Conservation (phyloP, 2,797 vertebrate species). For the Odontamblyopus lacepedii region DNA sequence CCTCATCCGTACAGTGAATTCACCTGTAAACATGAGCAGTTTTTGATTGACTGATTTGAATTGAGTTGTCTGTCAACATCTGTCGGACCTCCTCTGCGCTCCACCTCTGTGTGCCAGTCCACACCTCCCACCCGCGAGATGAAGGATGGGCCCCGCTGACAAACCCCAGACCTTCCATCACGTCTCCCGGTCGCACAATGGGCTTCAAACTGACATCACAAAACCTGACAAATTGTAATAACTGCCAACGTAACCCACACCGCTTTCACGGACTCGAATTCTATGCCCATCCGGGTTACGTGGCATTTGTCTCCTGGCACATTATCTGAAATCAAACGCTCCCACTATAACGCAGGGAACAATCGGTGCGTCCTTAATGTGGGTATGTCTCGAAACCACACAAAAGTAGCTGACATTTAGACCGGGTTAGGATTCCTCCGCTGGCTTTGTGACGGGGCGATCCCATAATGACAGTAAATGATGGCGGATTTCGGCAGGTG, state of each 20-base stretch:
- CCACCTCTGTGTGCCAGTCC: conserved; percentile 14
- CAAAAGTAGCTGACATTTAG: conserved; percentile 84
- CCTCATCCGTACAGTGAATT: no score
- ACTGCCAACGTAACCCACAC: conserved; percentile 76
- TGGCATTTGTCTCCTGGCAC: conserved; percentile 77
- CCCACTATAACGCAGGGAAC: conserved; percentile 74
- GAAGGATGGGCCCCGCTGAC: conserved; percentile 56
- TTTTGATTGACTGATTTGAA: not conserved
- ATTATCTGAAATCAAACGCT: conserved; percentile 85
- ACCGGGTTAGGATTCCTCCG: conserved; percentile 74
- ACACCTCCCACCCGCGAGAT: conserved; percentile 15
- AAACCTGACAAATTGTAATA: conserved; percentile 81
- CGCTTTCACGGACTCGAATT: conserved; percentile 69
- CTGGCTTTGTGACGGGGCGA: conserved; percentile 75
- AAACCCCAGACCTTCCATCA: conserved; percentile 62
- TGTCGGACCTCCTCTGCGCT: not conserved
- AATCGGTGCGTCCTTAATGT: conserved; percentile 75
- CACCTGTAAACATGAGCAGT: no score
- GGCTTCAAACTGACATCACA: conserved; percentile 74
- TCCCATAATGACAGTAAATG: conserved; percentile 80
- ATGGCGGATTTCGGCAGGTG: conserved; percentile 75
- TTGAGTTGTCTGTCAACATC: not conserved
- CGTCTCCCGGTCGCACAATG: conserved; percentile 63
- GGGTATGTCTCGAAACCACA: conserved; percentile 78
- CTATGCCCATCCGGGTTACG: conserved; percentile 61